Percentiles rank a stretch among this genome's conserved stretches.
Conservation (phyloP, 2,888 invertebrate species). For the Eutolmus rufibarbis region DNA sequence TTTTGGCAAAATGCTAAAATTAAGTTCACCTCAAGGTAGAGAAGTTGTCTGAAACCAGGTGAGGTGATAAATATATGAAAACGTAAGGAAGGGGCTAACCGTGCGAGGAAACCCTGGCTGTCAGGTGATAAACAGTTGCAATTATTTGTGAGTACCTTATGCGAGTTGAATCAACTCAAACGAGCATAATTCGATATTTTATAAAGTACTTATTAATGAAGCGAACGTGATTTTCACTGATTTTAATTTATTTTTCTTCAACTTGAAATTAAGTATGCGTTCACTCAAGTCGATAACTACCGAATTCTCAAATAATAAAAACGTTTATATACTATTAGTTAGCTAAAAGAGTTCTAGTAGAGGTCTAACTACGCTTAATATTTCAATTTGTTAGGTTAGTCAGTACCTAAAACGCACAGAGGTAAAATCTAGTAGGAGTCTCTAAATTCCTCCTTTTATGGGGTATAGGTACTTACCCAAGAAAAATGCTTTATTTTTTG, state of each 20-base stretch:
- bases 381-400: too few species aligned
- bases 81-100: background rate
- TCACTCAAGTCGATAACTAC: too few species aligned
- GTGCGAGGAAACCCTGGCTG: background rate
- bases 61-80: conserved; percentile 23
- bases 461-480: too few species aligned
- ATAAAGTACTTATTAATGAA: background rate
- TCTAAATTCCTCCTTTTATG: too few species aligned
- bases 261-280: too few species aligned
- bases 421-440: too few species aligned
- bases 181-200: conserved; percentile 5
- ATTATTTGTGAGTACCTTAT: conserved; percentile 17
- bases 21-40: conserved; percentile 38
- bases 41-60: conserved; percentile 17
- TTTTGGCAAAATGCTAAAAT: conserved; percentile 35
- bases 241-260: background rate
- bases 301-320: too few species aligned
- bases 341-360: too few species aligned
- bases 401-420: too few species aligned
- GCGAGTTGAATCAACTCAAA: conserved; percentile 1
- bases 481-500: too few species aligned
- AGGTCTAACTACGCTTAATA: too few species aligned
- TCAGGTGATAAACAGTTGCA: conserved; percentile 30
- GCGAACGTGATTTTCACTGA: background rate
- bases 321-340: too few species aligned